Evolutionary conservation across 2,113 vertebrate species (phyloP), one percentile per base, ranked within the genome.

Genomic region (Cavia aperea): DNA sequence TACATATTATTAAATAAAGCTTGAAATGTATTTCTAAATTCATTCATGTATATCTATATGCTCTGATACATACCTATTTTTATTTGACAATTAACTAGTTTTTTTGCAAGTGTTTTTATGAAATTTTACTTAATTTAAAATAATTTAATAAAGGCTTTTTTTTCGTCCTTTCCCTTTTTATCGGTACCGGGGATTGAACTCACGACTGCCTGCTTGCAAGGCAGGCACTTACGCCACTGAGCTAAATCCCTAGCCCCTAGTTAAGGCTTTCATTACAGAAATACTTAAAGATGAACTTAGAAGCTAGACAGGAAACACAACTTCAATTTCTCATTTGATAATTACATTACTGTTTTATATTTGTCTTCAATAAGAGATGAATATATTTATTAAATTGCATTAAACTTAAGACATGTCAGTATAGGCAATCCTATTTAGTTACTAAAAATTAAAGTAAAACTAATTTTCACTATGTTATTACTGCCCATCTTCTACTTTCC

Each of bases 1-100:
- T 49, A 83, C 0, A 62, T 21, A 36, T 15, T 12, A 31, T 54
- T 79, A 23, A 82, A 29, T 36, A 91, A 33, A 88, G 9, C 2
- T 70, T 90, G n/a, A 94, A 81, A 70, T 81, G 33, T 31, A 70
- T 73, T 89, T 94, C 24, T 63, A 75, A 73, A 89, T 58, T 70
- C 3, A 93, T 82, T 84, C 11, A 43, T 16, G 62, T 56, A 46
- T 65, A 6, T 87, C 2, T 31, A 58, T 58, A 36, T 81, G 36
- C 7, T 19, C 4, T 78, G 10, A 43, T 39, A 79, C 39, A 31
- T 66, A 89, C 9, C 24, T 12, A 91, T 73, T 90, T 89, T 86
- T 26, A 75, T 79, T 68, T 91, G 26, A 0, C 11, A 73, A 29
- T 31, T 91, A 36, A 65, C 33, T 85, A 54, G 8, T 70, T 77